Percentiles rank a stretch among this genome's conserved stretches.
phyloP scores from a whole-genome alignment of 2,888 invertebrate species.

The Tuta absoluta region DNA sequence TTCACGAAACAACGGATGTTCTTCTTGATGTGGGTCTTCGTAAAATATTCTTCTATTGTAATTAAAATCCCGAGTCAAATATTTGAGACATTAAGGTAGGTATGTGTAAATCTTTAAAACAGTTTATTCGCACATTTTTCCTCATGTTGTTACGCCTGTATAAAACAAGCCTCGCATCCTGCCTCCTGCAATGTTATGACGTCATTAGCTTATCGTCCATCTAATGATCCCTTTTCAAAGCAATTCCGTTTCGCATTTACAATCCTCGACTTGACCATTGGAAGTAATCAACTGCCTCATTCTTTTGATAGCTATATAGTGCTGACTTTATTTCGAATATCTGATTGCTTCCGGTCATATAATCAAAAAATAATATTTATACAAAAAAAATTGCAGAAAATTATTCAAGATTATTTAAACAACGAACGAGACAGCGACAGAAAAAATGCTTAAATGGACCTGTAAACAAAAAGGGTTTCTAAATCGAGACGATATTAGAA shows the following conservation, averaged over 20 bases:
- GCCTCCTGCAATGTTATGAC: constrained; percentile 54
- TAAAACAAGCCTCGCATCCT: background rate
- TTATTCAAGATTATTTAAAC: too few relatives aligned
- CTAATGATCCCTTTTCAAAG: constrained; percentile 57
- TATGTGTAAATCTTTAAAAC: too few relatives aligned
- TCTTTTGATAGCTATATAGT: background rate
- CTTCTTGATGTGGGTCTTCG: too few relatives aligned
- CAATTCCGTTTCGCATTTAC: constrained; percentile 60
- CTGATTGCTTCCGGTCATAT: background rate
- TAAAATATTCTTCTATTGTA: too few relatives aligned
- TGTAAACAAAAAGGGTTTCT: constrained; percentile 3
- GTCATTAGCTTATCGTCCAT: constrained; percentile 64
- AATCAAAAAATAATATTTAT: too few relatives aligned
- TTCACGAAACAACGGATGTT: too few relatives aligned
- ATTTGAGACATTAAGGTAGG: too few relatives aligned
- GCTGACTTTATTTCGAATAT: too few relatives aligned
- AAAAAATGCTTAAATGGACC: background rate
- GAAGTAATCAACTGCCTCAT: background rate
- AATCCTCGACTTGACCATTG: constrained; percentile 52
- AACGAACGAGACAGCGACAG: background rate
- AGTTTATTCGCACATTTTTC: background rate
- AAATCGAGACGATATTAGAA: background rate
- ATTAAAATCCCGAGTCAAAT: too few relatives aligned
- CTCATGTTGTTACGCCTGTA: background rate
- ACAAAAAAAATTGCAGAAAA: background rate